Percentiles rank a stretch among this genome's conserved stretches.
phyloP scores from a whole-genome alignment of 2,797 vertebrate genomes.

The Cirrhinus molitorella region DNA sequence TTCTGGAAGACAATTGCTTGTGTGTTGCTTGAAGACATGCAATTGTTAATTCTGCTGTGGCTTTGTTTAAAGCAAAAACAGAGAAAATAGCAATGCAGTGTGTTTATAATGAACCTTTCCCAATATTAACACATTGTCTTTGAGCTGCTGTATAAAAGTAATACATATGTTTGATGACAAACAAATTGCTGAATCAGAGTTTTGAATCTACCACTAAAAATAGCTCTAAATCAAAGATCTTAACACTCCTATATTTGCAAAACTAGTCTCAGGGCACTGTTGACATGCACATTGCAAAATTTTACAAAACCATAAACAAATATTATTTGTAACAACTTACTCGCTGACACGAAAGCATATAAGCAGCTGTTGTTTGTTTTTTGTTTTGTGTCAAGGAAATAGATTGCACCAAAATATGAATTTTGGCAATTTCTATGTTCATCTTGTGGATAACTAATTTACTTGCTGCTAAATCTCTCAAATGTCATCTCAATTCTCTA shows the following conservation, averaged over 20 bases:
- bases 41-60: not conserved
- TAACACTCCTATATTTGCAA: not conserved
- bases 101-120: not conserved
- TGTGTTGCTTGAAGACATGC: not conserved
- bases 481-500: no score
- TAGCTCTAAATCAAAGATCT: not conserved
- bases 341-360: no score
- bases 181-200: not conserved
- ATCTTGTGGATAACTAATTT: not conserved
- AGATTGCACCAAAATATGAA: no score
- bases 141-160: not conserved
- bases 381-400: no score
- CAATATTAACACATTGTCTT: not conserved
- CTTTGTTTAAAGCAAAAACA: not conserved
- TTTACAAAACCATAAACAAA: no score
- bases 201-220: not conserved
- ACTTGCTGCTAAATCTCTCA: not conserved
- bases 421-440: no score
- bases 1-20: not conserved
- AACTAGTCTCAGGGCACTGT: not conserved
- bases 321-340: no score
- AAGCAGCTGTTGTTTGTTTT: no score
- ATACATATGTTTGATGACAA: not conserved
- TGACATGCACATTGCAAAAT: not conserved
- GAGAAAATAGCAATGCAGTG: not conserved